These are phyloP conservation scores for Dolichopus griseipennis DNA, from an alignment of 2,888 invertebrate genomes.

Conservation along the genomic window DNA sequence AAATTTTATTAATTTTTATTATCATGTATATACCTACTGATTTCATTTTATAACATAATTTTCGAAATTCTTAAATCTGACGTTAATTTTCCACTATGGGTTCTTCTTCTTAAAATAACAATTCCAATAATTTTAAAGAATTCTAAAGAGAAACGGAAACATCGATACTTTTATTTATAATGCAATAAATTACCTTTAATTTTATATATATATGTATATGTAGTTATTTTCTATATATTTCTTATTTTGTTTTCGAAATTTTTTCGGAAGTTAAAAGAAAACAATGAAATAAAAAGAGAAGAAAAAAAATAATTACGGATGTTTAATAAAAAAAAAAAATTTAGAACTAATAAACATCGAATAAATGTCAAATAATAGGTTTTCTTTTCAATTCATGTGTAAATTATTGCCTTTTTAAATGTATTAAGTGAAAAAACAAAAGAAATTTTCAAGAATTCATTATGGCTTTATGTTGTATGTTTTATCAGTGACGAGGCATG, in stretches of 20 bases:
- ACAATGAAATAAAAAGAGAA: background rate
- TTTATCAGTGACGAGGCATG: too few relatives aligned
- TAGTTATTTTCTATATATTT: background rate
- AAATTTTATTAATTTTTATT: too few relatives aligned
- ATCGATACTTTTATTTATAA: background rate
- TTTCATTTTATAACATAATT: too few relatives aligned
- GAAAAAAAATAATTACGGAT: background rate
- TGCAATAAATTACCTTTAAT: background rate
- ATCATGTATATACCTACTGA: too few relatives aligned
- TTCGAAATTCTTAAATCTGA: too few relatives aligned
- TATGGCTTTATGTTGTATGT: too few relatives aligned
- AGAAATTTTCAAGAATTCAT: background rate
- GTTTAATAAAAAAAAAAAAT: background rate
- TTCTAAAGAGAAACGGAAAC: background rate
- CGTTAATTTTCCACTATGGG: too few relatives aligned
- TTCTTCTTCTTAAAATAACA: too few relatives aligned
- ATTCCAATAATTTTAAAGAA: too few relatives aligned
- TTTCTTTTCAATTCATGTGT: background rate
- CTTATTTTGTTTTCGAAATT: background rate
- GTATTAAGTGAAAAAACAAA: background rate
- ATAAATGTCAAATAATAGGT: background rate
- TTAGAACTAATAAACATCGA: background rate
- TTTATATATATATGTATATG: too few relatives aligned
- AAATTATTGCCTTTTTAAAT: conserved; percentile 3
- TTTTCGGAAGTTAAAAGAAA: background rate